Evolutionary conservation across 2,888 invertebrate species (phyloP).

Genomic region (Drosophila infuscata): DNA sequence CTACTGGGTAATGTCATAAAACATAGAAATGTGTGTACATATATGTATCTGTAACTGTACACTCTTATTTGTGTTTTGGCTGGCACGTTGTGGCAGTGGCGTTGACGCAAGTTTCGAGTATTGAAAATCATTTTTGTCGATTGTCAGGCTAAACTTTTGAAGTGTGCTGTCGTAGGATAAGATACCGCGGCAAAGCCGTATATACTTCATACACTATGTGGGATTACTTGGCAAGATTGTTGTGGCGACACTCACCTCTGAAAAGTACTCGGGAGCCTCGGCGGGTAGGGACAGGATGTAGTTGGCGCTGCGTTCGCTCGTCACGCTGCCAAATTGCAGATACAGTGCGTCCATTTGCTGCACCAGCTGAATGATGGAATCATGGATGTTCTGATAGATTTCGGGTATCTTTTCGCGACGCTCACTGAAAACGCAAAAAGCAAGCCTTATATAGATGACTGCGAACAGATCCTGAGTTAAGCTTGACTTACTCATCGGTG

Average conservation of each 20-base stretch:
- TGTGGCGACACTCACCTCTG: constrained; percentile 85
- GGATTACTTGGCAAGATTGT: constrained; percentile 32
- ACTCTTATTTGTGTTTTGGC: constrained; percentile 22
- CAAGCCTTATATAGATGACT: neutral
- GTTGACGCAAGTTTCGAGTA: constrained; percentile 67
- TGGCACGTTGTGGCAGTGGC: constrained; percentile 25
- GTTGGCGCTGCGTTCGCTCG: constrained; percentile 82
- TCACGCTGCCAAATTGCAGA: constrained; percentile 86
- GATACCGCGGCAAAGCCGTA: constrained; percentile 46
- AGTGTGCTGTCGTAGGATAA: constrained; percentile 65
- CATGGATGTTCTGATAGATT: constrained; percentile 91
- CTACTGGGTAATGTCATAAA: neutral
- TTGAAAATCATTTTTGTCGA: constrained; percentile 46
- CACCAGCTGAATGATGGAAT: constrained; percentile 90
- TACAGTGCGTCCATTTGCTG: constrained; percentile 87
- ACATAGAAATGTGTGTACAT: neutral
- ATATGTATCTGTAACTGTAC: constrained; percentile 8
- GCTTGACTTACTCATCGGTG: constrained; percentile 87
- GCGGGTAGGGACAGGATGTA: constrained; percentile 86
- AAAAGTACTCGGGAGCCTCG: constrained; percentile 86
- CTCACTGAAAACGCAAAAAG: constrained; percentile 86
- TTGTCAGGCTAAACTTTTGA: constrained; percentile 41
- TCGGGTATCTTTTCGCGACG: constrained; percentile 88
- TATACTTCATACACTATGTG: constrained; percentile 10
- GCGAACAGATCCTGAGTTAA: too few relatives aligned